These are phyloP conservation scores for Coenonympha glycerion DNA, from an alignment of 2,888 invertebrate species.

Conservation along the genomic window DNA sequence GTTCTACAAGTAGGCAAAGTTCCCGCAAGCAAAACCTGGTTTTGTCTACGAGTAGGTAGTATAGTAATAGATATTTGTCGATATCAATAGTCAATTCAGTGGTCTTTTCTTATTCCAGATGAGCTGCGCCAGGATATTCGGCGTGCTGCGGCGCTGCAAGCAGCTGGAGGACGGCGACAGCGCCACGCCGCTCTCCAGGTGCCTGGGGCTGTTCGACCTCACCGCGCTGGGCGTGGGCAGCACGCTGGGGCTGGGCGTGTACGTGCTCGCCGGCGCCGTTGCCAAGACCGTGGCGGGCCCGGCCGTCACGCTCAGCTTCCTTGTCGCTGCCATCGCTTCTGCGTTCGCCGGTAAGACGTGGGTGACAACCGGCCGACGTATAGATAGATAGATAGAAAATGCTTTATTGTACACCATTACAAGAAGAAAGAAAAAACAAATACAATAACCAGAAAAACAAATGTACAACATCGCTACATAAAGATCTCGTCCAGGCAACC, in stretches of 20 bases:
- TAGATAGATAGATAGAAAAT: too few species aligned
- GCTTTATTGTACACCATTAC: too few species aligned
- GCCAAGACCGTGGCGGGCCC: constrained; percentile 92
- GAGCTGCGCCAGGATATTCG: constrained; percentile 48
- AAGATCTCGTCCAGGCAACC: too few species aligned
- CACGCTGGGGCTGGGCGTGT: constrained; percentile 94
- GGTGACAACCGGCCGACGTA: too few species aligned
- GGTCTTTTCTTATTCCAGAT: constrained; percentile 54
- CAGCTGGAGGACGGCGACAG: constrained; percentile 56
- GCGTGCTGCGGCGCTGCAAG: constrained; percentile 67
- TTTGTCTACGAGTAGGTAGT: too few species aligned
- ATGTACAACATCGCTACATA: too few species aligned
- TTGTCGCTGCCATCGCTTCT: constrained; percentile 94
- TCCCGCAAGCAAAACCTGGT: too few species aligned
- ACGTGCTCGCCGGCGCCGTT: constrained; percentile 93
- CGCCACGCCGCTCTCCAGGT: constrained; percentile 72
- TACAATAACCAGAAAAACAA: too few species aligned
- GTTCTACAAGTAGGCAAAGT: too few species aligned
- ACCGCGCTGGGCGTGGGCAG: constrained; percentile 91
- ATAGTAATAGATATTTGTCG: too few species aligned
- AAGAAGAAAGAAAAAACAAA: too few species aligned
- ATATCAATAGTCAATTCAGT: too few species aligned
- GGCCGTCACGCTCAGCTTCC: constrained; percentile 91
- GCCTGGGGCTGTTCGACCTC: constrained; percentile 87
- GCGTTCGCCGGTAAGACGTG: constrained; percentile 92